Evolutionary conservation across 2,797 vertebrate genomes (phyloP), one percentile per base, ranked within the genome.

Genomic region (Thalassophryne amazonica): DNA sequence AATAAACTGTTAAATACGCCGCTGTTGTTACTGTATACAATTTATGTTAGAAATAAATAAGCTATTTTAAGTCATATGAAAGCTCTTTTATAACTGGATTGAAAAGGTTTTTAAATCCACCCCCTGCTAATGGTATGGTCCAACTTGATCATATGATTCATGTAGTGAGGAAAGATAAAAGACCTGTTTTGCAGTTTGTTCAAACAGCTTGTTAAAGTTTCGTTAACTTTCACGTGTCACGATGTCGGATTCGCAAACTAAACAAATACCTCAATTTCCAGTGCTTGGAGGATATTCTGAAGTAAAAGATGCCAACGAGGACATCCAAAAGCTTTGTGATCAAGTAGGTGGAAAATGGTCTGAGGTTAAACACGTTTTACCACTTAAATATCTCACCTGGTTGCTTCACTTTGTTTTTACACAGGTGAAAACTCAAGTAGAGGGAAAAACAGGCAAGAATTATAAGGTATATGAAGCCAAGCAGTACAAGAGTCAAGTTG

Each of bases 311-410:
- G 28, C 46, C 2, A 17, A 10, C n/a, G 4, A 27, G 3, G 46
- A 39, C 2, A 41, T 12, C 36, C 36, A 56, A 51, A 17, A 3
- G n/a, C 37, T 55, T 3, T 64, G 34, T 37, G 39, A 36, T 37
- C 2, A 37, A 71, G 94, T 95, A 40, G 87, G 91, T 69, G 29
- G 0, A 32, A 18, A 27, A 31, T n/a, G n/a, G n/a, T n/a, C n/a
- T n/a, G n/a, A n/a, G 0, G 4, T 1, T 5, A 7, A 1, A 5
- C 2, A 7, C 14, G 2, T 5, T 7, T 0, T 19, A 3, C 20
- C 4, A 5, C 7, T 25, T n/a, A 14, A 3, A 15, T n/a, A 6
- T 41, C 28, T 50, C 4, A 27, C 19, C 2, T 13, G 9, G 3
- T 53, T 1, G 5, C 12, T 28, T 15, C 6, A 19, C 40, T 38